phyloP scores from a whole-genome alignment of 2,888 invertebrate species.

The Netelia melanura region DNA sequence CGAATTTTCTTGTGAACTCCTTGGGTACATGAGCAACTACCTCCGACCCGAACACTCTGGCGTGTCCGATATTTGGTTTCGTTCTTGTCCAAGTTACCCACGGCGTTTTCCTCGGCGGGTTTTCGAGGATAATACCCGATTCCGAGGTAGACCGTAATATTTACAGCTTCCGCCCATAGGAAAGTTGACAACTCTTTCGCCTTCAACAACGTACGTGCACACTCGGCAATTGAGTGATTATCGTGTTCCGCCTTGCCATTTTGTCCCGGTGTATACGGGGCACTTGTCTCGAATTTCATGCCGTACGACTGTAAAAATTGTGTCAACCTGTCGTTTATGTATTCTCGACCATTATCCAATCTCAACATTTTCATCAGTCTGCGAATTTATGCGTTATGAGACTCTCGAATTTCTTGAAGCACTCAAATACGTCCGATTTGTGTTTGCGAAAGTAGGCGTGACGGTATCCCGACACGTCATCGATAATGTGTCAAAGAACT shows the following conservation, averaged over 20 bases:
- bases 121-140: background rate
- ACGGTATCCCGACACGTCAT: constrained; percentile 66
- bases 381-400: constrained; percentile 36
- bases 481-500: constrained; percentile 66
- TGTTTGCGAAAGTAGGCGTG: constrained; percentile 67
- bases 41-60: too few species aligned
- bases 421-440: constrained; percentile 31
- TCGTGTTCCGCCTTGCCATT: constrained; percentile 63
- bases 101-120: background rate
- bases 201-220: constrained; percentile 58
- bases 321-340: constrained; percentile 9
- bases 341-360: constrained; percentile 44
- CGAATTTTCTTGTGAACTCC: too few species aligned
- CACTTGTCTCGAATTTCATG: constrained; percentile 5
- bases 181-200: background rate
- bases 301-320: background rate
- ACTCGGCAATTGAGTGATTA: constrained; percentile 61
- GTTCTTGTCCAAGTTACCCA: background rate
- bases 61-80: too few species aligned
- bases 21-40: too few species aligned
- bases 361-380: constrained; percentile 7
- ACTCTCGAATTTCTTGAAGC: constrained; percentile 19
- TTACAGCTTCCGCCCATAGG: constrained; percentile 21
- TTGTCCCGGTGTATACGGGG: constrained; percentile 44
- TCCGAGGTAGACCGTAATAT: constrained; percentile 27